Conservation (phyloP, 2,888 invertebrate species). For the Papilio elwesi region DNA sequence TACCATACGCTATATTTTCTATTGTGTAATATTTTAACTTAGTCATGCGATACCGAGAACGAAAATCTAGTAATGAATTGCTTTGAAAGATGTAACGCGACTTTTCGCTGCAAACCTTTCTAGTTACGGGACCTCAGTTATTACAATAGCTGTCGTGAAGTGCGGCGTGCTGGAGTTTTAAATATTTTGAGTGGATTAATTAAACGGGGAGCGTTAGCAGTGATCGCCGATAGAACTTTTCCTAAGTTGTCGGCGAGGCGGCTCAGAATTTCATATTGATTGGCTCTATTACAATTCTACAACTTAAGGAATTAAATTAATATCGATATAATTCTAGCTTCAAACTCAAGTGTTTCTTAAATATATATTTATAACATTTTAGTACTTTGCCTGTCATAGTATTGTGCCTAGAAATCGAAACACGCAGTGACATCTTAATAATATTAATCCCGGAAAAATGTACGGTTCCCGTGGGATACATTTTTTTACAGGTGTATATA, state of each 20-base stretch:
- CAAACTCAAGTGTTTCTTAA: background rate
- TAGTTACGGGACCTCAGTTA: constrained; percentile 20
- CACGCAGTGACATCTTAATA: no score
- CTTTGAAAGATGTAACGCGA: background rate
- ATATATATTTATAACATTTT: background rate
- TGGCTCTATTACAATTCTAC: constrained; percentile 55
- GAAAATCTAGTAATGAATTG: background rate
- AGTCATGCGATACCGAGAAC: background rate
- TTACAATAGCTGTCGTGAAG: constrained; percentile 46
- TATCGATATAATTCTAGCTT: constrained; percentile 18
- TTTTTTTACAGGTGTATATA: no score
- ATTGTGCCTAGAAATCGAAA: background rate
- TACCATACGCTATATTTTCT: no score
- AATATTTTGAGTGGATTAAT: constrained; percentile 62
- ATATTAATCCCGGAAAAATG: no score
- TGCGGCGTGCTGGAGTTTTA: constrained; percentile 60
- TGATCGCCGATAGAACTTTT: constrained; percentile 41
- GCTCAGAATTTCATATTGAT: constrained; percentile 63
- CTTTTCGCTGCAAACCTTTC: background rate
- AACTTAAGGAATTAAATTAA: constrained; percentile 52
- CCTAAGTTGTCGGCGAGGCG: constrained; percentile 41
- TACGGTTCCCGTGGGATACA: no score
- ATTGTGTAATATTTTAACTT: background rate
- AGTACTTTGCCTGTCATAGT: background rate
- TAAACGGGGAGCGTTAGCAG: constrained; percentile 63